Evolutionary conservation across 2,888 invertebrate species (phyloP).

Genomic region (Patella ulyssiponensis): DNA sequence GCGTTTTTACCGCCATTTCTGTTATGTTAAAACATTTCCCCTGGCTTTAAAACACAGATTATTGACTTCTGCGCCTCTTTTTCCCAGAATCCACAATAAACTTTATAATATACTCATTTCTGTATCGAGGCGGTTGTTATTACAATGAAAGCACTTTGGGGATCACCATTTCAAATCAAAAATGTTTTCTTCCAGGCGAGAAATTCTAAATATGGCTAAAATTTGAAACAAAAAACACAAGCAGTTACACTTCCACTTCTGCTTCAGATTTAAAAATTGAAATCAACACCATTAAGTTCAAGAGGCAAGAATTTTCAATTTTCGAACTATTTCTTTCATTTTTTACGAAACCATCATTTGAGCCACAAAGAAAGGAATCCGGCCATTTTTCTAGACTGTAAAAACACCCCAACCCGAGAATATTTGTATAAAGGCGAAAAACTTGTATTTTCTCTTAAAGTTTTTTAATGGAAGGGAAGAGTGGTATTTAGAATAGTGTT

Average conservation of each 20-base stretch:
- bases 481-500: slow-evolving; percentile 5
- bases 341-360: background rate
- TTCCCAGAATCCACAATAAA: too few species aligned
- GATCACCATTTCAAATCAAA: too few species aligned
- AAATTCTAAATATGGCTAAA: slow-evolving; percentile 1
- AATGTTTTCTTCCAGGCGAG: background rate
- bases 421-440: background rate
- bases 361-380: background rate
- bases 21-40: slow-evolving; percentile 5
- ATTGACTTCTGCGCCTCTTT: too few species aligned
- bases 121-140: too few species aligned
- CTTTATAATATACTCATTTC: too few species aligned
- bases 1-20: background rate
- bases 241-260: background rate
- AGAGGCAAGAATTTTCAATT: background rate
- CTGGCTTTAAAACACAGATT: background rate
- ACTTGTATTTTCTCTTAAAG: background rate
- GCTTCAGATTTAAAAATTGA: background rate
- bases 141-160: too few species aligned
- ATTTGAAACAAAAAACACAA: background rate
- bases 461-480: background rate
- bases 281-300: background rate
- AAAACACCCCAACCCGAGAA: background rate
- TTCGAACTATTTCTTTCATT: slow-evolving; percentile 3
- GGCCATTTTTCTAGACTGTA: background rate